Percentiles rank a stretch among this genome's conserved stretches.
These are phyloP conservation scores for Villa cingulata DNA, from an alignment of 2,888 invertebrate species.

Conservation along the genomic window DNA sequence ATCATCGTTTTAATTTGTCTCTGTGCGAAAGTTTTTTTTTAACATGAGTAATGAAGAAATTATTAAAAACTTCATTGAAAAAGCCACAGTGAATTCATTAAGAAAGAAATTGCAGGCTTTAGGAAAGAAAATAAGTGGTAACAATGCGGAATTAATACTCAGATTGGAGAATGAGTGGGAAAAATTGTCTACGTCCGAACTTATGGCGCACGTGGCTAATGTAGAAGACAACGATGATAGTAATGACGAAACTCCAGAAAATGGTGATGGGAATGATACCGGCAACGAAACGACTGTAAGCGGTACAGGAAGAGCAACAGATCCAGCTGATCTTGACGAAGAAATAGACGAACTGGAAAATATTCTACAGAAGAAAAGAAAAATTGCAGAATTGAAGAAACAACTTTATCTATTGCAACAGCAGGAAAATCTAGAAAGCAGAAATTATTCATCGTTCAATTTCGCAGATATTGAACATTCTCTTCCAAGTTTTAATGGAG, in stretches of 20 bases:
- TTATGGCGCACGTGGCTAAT: no score
- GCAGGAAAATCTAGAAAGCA: no score
- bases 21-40: no score
- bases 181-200: neutral
- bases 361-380: neutral
- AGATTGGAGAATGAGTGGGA: neutral
- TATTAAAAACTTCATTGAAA: neutral
- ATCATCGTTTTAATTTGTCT: no score
- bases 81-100: neutral
- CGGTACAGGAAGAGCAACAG: neutral
- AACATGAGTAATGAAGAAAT: neutral
- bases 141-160: neutral
- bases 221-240: no score
- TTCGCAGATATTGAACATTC: neutral
- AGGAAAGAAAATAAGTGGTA: neutral
- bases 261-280: no score
- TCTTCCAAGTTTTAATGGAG: neutral
- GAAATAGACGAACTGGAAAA: neutral
- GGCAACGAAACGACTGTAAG: neutral
- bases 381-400: neutral
- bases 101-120: neutral
- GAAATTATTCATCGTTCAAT: neutral
- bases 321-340: neutral
- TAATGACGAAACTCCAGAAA: no score
- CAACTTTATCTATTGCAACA: neutral